A percentile compares a stretch with the other conserved stretches of the same genome.
phyloP scores from a whole-genome alignment of 53 echinoderm and acorn worm genomes.

The Antedon mediterranea region DNA sequence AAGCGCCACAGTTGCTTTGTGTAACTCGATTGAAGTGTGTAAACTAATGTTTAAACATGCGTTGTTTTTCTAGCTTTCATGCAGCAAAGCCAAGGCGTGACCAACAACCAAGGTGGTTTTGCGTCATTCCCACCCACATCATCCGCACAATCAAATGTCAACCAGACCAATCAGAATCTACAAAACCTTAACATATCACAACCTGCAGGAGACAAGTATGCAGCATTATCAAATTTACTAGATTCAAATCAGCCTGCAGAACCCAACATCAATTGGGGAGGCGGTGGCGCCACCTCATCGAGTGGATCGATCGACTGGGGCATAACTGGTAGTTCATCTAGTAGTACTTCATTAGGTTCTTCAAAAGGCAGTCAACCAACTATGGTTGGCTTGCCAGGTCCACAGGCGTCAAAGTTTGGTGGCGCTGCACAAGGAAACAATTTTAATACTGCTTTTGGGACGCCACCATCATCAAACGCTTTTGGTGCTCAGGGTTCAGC shows the following conservation, averaged over 20 bases:
- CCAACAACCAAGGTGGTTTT: background rate
- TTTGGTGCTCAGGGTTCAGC: background rate
- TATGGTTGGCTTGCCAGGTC: background rate
- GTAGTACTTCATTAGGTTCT: background rate
- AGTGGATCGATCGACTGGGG: background rate
- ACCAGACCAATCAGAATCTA: background rate
- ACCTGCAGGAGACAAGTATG: constrained; percentile 45
- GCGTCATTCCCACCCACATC: background rate
- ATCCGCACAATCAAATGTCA: background rate
- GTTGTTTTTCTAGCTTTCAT: background rate
- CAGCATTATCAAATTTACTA: constrained; percentile 33
- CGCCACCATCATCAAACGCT: background rate
- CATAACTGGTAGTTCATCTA: background rate
- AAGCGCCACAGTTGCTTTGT: no score
- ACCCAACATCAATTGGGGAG: background rate
- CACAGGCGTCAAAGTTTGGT: background rate
- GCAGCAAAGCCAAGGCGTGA: background rate
- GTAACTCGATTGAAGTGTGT: no score
- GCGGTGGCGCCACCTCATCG: constrained; percentile 4
- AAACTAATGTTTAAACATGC: no score
- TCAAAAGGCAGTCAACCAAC: background rate
- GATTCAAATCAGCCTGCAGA: background rate
- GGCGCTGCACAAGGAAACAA: background rate
- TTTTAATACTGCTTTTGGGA: background rate
- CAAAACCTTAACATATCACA: background rate